Evolutionary conservation across 1,140 invertebrate genomes (phyloP).

Genomic region (Macrotrachela quadricornifera): DNA sequence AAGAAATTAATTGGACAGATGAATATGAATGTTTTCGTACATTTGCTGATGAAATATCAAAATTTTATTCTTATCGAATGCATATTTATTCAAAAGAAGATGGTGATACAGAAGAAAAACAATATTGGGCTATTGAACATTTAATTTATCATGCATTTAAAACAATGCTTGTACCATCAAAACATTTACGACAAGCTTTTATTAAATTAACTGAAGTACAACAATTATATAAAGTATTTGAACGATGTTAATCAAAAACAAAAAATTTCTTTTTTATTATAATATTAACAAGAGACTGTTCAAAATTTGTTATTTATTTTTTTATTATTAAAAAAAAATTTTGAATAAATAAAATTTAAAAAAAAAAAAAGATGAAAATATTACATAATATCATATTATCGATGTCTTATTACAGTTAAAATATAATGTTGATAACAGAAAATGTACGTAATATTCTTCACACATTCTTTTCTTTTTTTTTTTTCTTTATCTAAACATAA

Average conservation of each 20-base stretch:
- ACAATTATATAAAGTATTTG: conserved; percentile 6
- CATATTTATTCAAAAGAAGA: conserved; percentile 10
- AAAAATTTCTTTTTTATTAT: conserved; percentile 67
- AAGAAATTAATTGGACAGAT: conserved; percentile 59
- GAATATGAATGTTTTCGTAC: conserved; percentile 66
- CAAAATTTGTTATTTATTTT: no score
- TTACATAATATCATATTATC: no score
- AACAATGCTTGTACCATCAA: conserved; percentile 53
- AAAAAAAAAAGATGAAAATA: no score
- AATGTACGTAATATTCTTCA: no score
- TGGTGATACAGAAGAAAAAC: conserved; percentile 16
- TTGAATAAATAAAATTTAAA: no score
- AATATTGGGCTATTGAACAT: conserved; percentile 57
- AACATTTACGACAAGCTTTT: conserved; percentile 10
- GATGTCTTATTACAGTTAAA: no score
- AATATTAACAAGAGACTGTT: no score
- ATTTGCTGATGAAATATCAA: conserved; percentile 57
- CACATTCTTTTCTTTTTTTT: no score
- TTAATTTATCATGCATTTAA: conserved; percentile 58
- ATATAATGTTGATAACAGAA: no score
- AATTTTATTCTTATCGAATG: conserved; percentile 47
- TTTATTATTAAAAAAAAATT: no score
- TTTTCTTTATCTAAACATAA: no score
- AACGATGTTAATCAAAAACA: conserved; percentile 39
- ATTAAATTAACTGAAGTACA: conserved; percentile 5